Conservation (phyloP, 1,140 invertebrate genomes). For the Akabosia matsudoensis region DNA sequence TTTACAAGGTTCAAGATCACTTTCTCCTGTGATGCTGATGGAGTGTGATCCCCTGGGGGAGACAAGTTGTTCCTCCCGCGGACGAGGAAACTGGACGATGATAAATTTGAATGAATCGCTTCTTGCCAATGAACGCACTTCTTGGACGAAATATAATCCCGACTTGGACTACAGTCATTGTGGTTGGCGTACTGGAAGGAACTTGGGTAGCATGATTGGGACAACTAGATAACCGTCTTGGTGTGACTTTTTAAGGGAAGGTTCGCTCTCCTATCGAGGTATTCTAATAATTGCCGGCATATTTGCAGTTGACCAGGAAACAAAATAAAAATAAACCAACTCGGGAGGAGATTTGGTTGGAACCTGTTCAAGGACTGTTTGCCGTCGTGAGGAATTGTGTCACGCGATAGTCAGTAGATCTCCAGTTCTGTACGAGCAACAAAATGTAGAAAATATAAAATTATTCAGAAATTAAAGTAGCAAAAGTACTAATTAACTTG, state of each 20-base stretch:
- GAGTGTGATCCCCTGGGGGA: not conserved
- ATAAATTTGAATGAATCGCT: slow-evolving; percentile 15
- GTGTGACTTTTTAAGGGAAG: not conserved
- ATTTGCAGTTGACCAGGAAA: too few relatives aligned
- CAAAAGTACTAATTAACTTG: too few relatives aligned
- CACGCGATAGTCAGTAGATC: too few relatives aligned
- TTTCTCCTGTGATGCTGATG: not conserved
- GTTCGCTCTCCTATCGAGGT: too few relatives aligned
- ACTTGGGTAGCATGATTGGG: not conserved
- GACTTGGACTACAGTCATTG: slow-evolving; percentile 8
- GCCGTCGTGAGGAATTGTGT: too few relatives aligned
- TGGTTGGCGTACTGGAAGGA: not conserved
- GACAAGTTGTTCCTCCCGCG: not conserved
- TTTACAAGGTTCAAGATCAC: not conserved
- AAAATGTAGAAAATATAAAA: too few relatives aligned
- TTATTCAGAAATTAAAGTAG: too few relatives aligned
- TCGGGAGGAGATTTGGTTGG: too few relatives aligned
- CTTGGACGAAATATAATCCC: not conserved
- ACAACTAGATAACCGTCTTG: not conserved
- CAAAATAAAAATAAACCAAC: too few relatives aligned
- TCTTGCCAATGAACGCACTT: slow-evolving; percentile 19
- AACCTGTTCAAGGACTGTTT: too few relatives aligned
- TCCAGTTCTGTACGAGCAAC: too few relatives aligned
- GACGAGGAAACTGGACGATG: not conserved
- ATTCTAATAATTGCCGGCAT: too few relatives aligned